phyloP scores from a whole-genome alignment of 2,888 invertebrate genomes.

The Ypsolopha sequella region DNA sequence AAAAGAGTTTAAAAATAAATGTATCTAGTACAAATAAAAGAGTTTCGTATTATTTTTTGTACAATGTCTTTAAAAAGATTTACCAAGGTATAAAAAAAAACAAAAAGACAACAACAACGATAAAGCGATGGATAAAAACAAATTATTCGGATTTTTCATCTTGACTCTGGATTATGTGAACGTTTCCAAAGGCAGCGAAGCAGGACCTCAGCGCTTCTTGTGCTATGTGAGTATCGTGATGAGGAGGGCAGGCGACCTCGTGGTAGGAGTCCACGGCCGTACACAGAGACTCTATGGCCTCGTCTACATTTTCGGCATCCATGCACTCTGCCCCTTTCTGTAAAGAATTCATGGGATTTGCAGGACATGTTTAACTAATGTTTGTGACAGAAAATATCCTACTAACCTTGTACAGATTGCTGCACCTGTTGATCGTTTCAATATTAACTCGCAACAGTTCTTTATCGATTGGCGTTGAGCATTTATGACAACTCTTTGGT shows the following conservation, averaged over 20 bases:
- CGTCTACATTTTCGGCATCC: slow-evolving; percentile 62
- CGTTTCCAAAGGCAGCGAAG: slow-evolving; percentile 70
- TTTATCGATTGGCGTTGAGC: slow-evolving; percentile 30
- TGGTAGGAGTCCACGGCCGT: slow-evolving; percentile 73
- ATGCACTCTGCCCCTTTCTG: slow-evolving; percentile 53
- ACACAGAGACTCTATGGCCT: slow-evolving; percentile 68
- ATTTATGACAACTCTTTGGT: slow-evolving; percentile 35
- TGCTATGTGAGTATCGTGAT: slow-evolving; percentile 76
- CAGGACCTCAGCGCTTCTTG: slow-evolving; percentile 79
- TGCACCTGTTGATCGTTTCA: slow-evolving; percentile 33
- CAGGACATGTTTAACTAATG: too few species aligned
- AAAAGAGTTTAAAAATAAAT: too few species aligned
- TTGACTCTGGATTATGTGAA: slow-evolving; percentile 21
- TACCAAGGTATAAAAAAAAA: not conserved
- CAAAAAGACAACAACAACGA: not conserved
- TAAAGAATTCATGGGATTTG: not conserved
- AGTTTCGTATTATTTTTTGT: too few species aligned
- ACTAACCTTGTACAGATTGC: slow-evolving; percentile 40
- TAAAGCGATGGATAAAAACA: not conserved
- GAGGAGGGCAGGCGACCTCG: slow-evolving; percentile 73
- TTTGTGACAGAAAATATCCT: not conserved
- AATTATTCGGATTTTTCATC: not conserved
- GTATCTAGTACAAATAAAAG: too few species aligned
- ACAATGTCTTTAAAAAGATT: too few species aligned
- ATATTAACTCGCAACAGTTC: slow-evolving; percentile 32